phyloP scores from a whole-genome alignment of 2,113 vertebrate genomes.

The Calypte anna region DNA sequence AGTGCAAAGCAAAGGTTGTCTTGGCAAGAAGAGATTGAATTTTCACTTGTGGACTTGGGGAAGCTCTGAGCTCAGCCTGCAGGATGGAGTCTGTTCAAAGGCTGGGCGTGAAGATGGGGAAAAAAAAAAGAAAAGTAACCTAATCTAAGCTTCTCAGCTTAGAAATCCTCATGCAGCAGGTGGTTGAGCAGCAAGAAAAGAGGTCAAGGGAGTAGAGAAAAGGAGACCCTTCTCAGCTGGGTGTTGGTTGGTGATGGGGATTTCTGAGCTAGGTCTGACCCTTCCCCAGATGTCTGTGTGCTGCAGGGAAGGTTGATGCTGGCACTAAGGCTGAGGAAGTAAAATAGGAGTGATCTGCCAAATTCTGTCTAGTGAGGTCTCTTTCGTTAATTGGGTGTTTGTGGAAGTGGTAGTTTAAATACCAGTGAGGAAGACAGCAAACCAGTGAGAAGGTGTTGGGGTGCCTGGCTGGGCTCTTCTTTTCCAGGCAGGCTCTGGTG shows the following conservation, averaged over 20 bases:
- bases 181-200: neutral
- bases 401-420: neutral
- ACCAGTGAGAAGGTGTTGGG: neutral
- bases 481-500: neutral
- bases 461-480: neutral
- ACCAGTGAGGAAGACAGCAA: neutral
- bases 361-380: neutral
- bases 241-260: rapidly evolving
- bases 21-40: neutral
- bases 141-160: neutral
- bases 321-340: neutral
- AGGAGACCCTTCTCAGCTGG: neutral
- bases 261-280: neutral
- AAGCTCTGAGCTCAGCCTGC: neutral
- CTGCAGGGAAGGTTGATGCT: neutral
- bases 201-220: neutral
- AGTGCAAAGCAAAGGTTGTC: neutral
- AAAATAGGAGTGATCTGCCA: neutral
- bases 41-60: neutral
- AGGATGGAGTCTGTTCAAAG: neutral
- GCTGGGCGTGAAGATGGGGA: neutral
- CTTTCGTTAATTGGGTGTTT: neutral
- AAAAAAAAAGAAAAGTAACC: neutral
- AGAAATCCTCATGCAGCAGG: neutral
- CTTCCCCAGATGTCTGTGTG: neutral